Percentiles rank a stretch among this genome's conserved stretches.
These are phyloP conservation scores for Tetragonula clypearis DNA, from an alignment of 1,140 invertebrate genomes.

Conservation along the genomic window DNA sequence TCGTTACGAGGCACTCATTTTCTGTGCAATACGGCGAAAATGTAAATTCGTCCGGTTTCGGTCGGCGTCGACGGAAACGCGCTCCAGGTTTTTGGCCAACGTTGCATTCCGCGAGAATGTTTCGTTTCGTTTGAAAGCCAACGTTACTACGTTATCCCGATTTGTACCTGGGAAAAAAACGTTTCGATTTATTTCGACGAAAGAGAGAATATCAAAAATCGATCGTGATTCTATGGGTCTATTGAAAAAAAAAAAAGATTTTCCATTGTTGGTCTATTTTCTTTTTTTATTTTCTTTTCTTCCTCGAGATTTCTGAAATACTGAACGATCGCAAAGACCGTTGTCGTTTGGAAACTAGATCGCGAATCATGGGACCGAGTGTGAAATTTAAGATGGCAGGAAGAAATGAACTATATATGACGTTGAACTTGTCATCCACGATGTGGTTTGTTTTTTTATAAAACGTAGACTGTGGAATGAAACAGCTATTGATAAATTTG, in stretches of 20 bases:
- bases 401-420: too few relatives aligned
- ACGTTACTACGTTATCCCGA: not conserved
- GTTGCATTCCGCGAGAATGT: not conserved
- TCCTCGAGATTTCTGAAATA: not conserved
- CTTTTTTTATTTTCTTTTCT: not conserved
- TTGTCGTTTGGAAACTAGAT: not conserved
- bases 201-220: not conserved
- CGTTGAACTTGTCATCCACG: too few relatives aligned
- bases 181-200: not conserved
- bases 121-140: not conserved
- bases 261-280: not conserved
- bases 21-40: slow-evolving; percentile 14
- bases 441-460: too few relatives aligned
- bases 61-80: too few relatives aligned
- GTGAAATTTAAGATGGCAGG: not conserved
- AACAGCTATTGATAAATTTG: too few relatives aligned
- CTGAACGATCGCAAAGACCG: not conserved
- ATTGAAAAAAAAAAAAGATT: not conserved
- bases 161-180: not conserved
- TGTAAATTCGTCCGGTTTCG: slow-evolving; percentile 20
- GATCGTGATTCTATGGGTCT: not conserved
- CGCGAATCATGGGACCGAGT: not conserved
- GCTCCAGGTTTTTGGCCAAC: too few relatives aligned
- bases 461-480: too few relatives aligned
- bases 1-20: slow-evolving; percentile 30